Evolutionary conservation across 1,140 invertebrate genomes (phyloP), one percentile per base, ranked within the genome.

Genomic region (Chelonus insularis): DNA sequence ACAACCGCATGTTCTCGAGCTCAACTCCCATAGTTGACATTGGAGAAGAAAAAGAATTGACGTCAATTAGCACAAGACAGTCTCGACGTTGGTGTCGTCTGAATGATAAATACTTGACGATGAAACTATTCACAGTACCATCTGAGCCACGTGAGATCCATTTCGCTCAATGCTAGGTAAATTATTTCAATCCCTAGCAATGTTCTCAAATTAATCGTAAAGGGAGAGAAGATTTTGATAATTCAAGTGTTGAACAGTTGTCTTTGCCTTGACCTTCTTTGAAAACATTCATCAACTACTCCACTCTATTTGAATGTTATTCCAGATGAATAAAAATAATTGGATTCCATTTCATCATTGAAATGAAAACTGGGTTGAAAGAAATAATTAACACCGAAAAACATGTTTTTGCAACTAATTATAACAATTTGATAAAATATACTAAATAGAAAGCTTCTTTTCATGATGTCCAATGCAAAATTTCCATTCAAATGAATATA

Each of bases 201-300:
- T 54, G 60, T 62, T 60, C 47, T 63, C 57, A 39, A 67, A 69
- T 70, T 70, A 70, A 70, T 70, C 68, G 69, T 69, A 59, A 32
- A 62, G 51, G 39, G 16, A 43, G 14, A 43, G 12, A 7, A 18
- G 16, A 18, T 9, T 14, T 8, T 9, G 41, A 18, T 14, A 16
- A 18, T 14, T 39, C 36, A 34, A 11, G 16, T 43, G 8, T 43
- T 18, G 41, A 43, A 16, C 41, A 43, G 12, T 14, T 18, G 41
- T 14, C 16, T 43, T 18, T 43, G 14, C 12, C 5, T 18, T 43
- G 16, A 43, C 41, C 41, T 43, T 18, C 18, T 8, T 18, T 43
- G 5, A 16, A 18, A 18, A 43, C 8, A 6, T 8, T 9, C 18
- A 16, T 43, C 14, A 16, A 18, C 14, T n/a, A 12, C 37, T n/a